phyloP scores from a whole-genome alignment of 2,888 invertebrate genomes.

The Drosophila borborema region DNA sequence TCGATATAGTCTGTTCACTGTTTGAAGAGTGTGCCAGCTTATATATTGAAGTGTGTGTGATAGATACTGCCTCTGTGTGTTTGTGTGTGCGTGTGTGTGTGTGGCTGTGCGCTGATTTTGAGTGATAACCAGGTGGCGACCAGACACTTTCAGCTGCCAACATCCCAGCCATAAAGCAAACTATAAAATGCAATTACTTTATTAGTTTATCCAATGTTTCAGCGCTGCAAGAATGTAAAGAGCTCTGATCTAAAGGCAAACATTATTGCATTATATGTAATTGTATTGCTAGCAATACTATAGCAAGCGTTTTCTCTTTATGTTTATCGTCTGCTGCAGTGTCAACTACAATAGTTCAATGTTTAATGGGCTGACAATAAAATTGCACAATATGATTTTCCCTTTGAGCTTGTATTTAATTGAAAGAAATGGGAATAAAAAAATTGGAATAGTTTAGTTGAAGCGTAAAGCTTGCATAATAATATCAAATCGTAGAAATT shows the following conservation, averaged over 20 bases:
- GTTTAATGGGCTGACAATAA: not conserved
- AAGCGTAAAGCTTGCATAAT: too few species aligned
- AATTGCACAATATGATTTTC: not conserved
- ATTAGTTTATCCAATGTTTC: slow-evolving; percentile 30
- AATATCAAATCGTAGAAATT: too few species aligned
- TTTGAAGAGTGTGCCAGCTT: slow-evolving; percentile 40
- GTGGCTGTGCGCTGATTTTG: slow-evolving; percentile 41
- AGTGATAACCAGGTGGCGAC: slow-evolving; percentile 43
- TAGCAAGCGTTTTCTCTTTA: not conserved
- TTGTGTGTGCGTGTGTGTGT: slow-evolving; percentile 6
- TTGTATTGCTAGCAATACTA: not conserved
- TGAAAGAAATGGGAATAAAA: not conserved
- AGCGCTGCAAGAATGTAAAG: slow-evolving; percentile 2
- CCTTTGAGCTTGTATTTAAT: not conserved
- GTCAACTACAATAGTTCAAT: not conserved
- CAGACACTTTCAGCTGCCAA: slow-evolving; percentile 32
- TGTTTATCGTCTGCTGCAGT: not conserved
- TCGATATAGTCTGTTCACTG: slow-evolving; percentile 34
- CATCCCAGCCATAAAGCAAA: slow-evolving; percentile 23
- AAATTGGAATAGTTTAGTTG: not conserved
- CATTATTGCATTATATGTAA: not conserved
- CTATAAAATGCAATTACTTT: slow-evolving; percentile 50
- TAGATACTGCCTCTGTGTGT: not conserved
- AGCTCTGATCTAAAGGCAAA: not conserved
- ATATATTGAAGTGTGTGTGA: slow-evolving; percentile 9